Evolutionary conservation across 2,888 invertebrate species (phyloP), one percentile per base, ranked within the genome.

Genomic region (Xestia rhomboidea): DNA sequence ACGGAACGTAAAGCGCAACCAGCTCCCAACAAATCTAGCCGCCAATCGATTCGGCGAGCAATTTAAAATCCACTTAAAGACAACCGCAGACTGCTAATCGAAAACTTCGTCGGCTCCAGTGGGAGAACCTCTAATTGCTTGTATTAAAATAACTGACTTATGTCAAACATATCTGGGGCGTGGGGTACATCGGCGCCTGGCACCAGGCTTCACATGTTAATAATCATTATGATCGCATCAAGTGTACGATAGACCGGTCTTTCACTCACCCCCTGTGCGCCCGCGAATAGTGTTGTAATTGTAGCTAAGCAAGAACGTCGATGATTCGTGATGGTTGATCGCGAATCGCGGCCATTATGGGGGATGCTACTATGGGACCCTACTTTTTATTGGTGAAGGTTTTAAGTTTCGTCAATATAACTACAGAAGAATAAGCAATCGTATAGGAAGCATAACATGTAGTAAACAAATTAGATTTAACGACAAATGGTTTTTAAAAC

Each of bases 211-310:
- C 95, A 96, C 96, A 96, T 96, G 96, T 96, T 96, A 96, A 96
- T 96, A 96, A 96, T 96, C 96, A 95, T 96, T 96, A 95, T 96
- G 96, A 96, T 96, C 96, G 93, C 94, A 96, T 96, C 96, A 95
- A 96, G 96, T 96, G 94, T 95, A 95, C 96, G 95, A 95, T 95
- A 95, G 95, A 94, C 93, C 89, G 89, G 92, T 89, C 92, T 92
- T 91, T 89, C 81, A 92, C 93, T 91, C 92, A 87, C 90, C 89
- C 83, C 86, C 71, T 57, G 57, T 70, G n/a, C 73, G 68, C 78
- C 73, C 34, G 84, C 77, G 46, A 73, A 68, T 85, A 87, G 87
- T 88, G 87, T 38, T 87, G 87, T 84, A 79, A 84, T 71, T 78
- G 79, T 68, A 76, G 68, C 64, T 30, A 38, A 38, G 69, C 51